phyloP scores from a whole-genome alignment of 1,140 invertebrate species.

The Sitodiplosis mosellana region DNA sequence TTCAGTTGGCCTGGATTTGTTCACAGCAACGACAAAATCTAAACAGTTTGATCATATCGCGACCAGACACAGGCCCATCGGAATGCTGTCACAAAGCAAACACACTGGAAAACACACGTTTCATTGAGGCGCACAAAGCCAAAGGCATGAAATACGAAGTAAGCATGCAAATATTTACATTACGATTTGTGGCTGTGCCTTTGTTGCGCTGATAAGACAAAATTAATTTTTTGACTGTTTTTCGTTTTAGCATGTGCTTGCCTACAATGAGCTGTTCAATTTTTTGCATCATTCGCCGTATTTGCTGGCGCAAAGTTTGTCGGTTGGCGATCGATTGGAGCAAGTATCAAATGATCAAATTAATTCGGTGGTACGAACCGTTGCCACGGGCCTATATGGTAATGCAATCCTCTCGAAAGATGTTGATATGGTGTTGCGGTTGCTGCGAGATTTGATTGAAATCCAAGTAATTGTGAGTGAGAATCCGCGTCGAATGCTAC shows the following conservation, averaged over 20 bases:
- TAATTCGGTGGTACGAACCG: conserved; percentile 44
- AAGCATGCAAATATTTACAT: conserved; percentile 9
- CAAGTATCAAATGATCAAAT: conserved; percentile 36
- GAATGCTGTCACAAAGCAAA: conserved; percentile 60
- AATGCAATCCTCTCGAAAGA: conserved; percentile 66
- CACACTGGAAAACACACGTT: conserved; percentile 55
- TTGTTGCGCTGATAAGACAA: too few relatives aligned
- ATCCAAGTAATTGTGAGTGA: conserved; percentile 62
- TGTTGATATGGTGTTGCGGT: conserved; percentile 52
- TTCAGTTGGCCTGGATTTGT: conserved; percentile 70
- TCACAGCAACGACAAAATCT: conserved; percentile 73
- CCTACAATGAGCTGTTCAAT: conserved; percentile 62
- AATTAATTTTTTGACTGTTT: conserved; percentile 7
- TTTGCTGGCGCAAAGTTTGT: conserved; percentile 59
- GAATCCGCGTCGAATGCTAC: conserved; percentile 65
- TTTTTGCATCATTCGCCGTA: conserved; percentile 60
- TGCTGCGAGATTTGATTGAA: conserved; percentile 65
- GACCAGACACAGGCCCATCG: conserved; percentile 51
- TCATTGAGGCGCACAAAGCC: conserved; percentile 78
- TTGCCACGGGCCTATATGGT: conserved; percentile 69
- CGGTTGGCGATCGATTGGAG: conserved; percentile 50
- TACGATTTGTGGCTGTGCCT: background rate
- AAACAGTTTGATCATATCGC: conserved; percentile 55
- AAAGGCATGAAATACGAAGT: conserved; percentile 64
- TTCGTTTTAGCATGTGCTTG: conserved; percentile 43